Base-by-base conservation (phyloP, 2,888 invertebrate species). In the Acronicta leporina region DNA sequence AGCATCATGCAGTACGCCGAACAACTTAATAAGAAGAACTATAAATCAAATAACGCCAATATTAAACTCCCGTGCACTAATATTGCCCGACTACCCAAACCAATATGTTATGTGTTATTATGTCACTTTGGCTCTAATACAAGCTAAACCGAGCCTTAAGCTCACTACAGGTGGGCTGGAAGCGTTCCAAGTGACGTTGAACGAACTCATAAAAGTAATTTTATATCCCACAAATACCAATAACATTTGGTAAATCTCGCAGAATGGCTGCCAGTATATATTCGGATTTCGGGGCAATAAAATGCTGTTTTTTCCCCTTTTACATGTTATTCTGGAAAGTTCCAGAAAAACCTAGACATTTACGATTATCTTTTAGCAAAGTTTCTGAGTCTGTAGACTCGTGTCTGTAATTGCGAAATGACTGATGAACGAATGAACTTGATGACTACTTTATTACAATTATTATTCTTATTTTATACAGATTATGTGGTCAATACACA, bases 121-220 rank as follows among this genome's bases (percentile, higher is more conserved):
- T 51, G 43, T 41, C 47, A 20, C 9, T 11, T 27, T 13, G 15
- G 5, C 45, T 13, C 0, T 9, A 30, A 20, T 33, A 27, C 63
- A 50, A 62, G 50, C 43, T 11, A 69, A 53, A 41, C 44, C 30
- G 13, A n/a, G n/a, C 30, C 35, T 15, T 63, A 62, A 13, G 1
- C 4, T 30, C 48, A 33, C n/a, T 11, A 43, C 63, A 70, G 66
- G 61, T 74, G 52, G 20, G 9, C 11, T 74, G 71, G 65, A 59
- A 42, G 1, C 3, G 14, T 51, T 58, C 66, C 75, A 72, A 51
- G 0, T 10, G 13, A 9, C 50, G 11, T 2, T 16, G 33, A 38
- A 47, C 52, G 49, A 54, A 59, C 51, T 15, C 46, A 65, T 74
- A 53, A 61, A 70, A 55, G 44, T 65, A 57, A 72, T 60, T 60